These are phyloP conservation scores for Dermochelys coriacea DNA, from an alignment of 2,797 vertebrate species.

Conservation along the genomic window DNA sequence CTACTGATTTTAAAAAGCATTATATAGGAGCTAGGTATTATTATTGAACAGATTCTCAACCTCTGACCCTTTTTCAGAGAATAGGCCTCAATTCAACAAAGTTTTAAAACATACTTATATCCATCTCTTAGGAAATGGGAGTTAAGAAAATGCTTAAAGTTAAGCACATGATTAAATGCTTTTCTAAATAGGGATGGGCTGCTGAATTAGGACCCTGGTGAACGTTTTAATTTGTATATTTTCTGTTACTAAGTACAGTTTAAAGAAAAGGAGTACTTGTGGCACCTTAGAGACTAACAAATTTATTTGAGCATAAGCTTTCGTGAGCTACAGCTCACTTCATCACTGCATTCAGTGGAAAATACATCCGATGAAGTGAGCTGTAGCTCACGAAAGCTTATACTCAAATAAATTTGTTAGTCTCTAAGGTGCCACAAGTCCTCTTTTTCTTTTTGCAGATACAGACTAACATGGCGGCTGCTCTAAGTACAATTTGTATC, in stretches of 20 bases:
- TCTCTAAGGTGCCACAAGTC: no score
- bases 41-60: neutral
- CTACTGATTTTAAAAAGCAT: neutral
- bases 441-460: no score
- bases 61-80: neutral
- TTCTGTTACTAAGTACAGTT: neutral
- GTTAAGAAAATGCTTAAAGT: neutral
- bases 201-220: neutral
- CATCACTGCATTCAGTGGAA: no score
- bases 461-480: no score
- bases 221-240: neutral
- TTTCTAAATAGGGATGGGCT: neutral
- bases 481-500: neutral
- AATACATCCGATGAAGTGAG: no score
- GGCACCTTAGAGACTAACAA: no score
- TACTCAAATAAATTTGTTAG: no score
- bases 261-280: neutral
- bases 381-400: no score
- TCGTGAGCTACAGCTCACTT: no score
- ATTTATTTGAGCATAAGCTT: no score
- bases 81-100: accelerated
- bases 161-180: neutral
- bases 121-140: neutral
- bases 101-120: accelerated
- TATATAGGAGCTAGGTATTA: neutral